Base-by-base conservation (phyloP, 2,113 vertebrate species). In the Crotalus horridus region DNA sequence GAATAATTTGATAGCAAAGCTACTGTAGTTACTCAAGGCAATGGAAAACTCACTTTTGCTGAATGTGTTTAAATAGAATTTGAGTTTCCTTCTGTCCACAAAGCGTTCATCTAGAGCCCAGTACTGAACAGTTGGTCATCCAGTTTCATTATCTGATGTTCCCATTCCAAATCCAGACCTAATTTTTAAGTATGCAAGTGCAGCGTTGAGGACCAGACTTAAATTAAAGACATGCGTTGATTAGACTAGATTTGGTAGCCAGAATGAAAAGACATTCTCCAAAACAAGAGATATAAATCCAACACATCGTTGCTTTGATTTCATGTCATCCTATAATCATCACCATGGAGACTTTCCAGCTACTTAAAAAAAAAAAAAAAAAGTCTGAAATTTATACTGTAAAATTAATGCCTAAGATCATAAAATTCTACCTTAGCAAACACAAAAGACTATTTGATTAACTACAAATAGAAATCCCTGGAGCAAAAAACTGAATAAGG, bases 391-490 rank as follows among this genome's bases (percentile, higher is more conserved):
- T 95, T 96, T 95, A 89, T 59, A 95, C 93, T 96, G 94, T 94
- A 94, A 97, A 97, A 97, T 96, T 97, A 97, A 97, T 90, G 95
- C 96, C 94, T 88, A 94, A 94, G 94, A 96, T 97, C 94, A 92
- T 95, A 96, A 97, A 97, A 96, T 91, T 97, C 96, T 96, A 97
- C 95, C 95, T 96, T 97, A 93, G 87, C 95, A 94, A 92, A 97
- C 94, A 98, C 96, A 98, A 98, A 97, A 97, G 96, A 53, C 96
- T 91, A 96, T 95, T 96, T 96, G 97, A 97, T 97, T 95, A 95
- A 97, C 96, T 96, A 96, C 96, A 97, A 97, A 98, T 96, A 97
- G 97, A 98, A 97, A 53, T 96, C 97, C 97, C 97, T 96, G 90
- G 95, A 98, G 97, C 98, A 91, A 96, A 97, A 97, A 96, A 81